Base-by-base conservation (phyloP, 2,113 vertebrate genomes). In the Microcebus griseorufus region DNA sequence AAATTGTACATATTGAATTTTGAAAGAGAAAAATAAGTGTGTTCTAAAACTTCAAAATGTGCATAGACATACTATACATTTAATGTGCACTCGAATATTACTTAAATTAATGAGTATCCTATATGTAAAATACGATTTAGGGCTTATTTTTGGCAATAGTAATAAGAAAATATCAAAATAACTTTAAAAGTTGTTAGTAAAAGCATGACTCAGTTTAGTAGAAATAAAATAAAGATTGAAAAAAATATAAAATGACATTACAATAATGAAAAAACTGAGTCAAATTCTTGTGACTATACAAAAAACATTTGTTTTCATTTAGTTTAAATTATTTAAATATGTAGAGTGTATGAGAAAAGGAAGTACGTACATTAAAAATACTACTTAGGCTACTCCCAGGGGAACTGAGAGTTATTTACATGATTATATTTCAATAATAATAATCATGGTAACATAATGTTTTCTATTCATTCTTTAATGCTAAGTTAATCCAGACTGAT, bases 361-460 rank as follows among this genome's bases (percentile, higher is more conserved):
- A 96, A 96, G 85, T 69, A 17, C 13, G 62, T 58, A 65, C 17
- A 91, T 85, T 91, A 83, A 95, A 97, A 98, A 97, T 83, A 95
- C 65, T 76, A 87, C 94, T 80, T 80, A 88, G 48, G 3, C 60
- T 96, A 73, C 9, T 96, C 72, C 67, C 90, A 85, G 0, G 81
- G 90, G 90, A 64, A 45, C 3, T 73, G 72, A 94, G 48, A 83
- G 39, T 48, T 94, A 90, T 64, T 90, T 92, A 93, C 16, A 81
- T 60, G 39, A 65, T 67, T 88, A 55, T 55, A 87, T 90, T 90
- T 93, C 39, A 76, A 32, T 83, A 94, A n/a, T 42, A 88, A 58
- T 58, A 25, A 79, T 70, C 5, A 58, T 32, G 1, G n/a, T 75
- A 82, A 85, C 88, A 42, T 73, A 76, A 78, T 53, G 25, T 86